These are phyloP conservation scores for Stictonetta naevosa DNA, from an alignment of 2,113 vertebrate species.

Conservation along the genomic window DNA sequence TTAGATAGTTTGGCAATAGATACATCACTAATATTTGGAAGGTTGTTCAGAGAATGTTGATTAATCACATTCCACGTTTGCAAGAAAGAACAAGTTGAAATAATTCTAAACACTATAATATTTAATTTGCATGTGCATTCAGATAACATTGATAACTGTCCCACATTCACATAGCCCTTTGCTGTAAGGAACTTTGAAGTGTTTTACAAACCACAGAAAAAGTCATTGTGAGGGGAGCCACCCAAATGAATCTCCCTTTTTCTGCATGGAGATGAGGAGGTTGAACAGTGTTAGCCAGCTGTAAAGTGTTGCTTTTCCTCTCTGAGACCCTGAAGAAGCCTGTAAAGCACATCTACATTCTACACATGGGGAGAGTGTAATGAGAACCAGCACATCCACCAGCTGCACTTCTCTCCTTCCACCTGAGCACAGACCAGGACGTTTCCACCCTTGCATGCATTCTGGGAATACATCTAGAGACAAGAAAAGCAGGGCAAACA, in stretches of 20 bases:
- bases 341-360: not conserved
- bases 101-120: not conserved
- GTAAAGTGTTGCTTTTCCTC: not conserved
- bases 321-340: not conserved
- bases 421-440: not conserved
- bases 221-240: not conserved
- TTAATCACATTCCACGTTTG: not conserved
- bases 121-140: not conserved
- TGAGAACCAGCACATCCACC: not conserved
- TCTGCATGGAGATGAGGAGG: fast-evolving
- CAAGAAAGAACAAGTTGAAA: not conserved
- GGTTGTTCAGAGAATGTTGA: not conserved
- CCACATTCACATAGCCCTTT: not conserved
- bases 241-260: not conserved
- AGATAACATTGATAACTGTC: not conserved
- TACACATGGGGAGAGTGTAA: not conserved
- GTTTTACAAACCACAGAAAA: not conserved
- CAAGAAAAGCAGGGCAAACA: not conserved
- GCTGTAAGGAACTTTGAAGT: not conserved
- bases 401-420: not conserved
- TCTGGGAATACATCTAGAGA: not conserved
- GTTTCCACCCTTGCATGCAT: not conserved
- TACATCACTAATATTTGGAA: not conserved
- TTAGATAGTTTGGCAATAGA: not conserved
- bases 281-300: not conserved